These are phyloP conservation scores for Pogonomyrmex barbatus DNA, from an alignment of 1,140 invertebrate species.

Conservation along the genomic window DNA sequence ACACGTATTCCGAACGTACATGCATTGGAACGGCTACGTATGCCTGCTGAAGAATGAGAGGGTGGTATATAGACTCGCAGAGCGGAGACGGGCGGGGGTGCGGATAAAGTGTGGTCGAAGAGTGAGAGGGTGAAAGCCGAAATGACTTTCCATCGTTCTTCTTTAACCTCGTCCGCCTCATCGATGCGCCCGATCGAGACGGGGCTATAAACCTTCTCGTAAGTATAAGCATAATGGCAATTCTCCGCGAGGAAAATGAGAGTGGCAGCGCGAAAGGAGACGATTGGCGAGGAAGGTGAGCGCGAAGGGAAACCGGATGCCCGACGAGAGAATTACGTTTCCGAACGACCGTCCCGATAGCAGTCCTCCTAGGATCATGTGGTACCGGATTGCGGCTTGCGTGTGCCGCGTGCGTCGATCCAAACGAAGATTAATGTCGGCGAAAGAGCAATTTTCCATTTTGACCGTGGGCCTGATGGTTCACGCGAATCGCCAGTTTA, in stretches of 20 bases:
- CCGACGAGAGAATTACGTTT: conserved; percentile 42
- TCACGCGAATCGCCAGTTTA: conserved; percentile 32
- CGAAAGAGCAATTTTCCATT: conserved; percentile 52
- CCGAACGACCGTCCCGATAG: conserved; percentile 17
- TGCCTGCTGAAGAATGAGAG: conserved; percentile 48
- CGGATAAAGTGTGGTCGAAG: background rate
- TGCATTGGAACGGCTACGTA: conserved; percentile 64
- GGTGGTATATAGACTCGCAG: conserved; percentile 40
- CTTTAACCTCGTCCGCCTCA: conserved; percentile 61
- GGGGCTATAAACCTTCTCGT: conserved; percentile 59
- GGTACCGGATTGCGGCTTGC: conserved; percentile 29
- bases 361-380: conserved; percentile 16
- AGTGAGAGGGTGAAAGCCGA: conserved; percentile 26
- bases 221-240: conserved; percentile 64
- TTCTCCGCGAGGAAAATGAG: conserved; percentile 54
- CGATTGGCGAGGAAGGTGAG: no score
- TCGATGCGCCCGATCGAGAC: conserved; percentile 67
- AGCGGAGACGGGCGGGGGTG: background rate
- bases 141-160: conserved; percentile 72
- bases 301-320: background rate
- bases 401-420: conserved; percentile 35
- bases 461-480: conserved; percentile 12
- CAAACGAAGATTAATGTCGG: conserved; percentile 55
- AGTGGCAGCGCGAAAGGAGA: conserved; percentile 15
- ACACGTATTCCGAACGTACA: conserved; percentile 59